Evolutionary conservation across 2,113 vertebrate species (phyloP), one percentile per base, ranked within the genome.

Genomic region (Scopus umbretta): DNA sequence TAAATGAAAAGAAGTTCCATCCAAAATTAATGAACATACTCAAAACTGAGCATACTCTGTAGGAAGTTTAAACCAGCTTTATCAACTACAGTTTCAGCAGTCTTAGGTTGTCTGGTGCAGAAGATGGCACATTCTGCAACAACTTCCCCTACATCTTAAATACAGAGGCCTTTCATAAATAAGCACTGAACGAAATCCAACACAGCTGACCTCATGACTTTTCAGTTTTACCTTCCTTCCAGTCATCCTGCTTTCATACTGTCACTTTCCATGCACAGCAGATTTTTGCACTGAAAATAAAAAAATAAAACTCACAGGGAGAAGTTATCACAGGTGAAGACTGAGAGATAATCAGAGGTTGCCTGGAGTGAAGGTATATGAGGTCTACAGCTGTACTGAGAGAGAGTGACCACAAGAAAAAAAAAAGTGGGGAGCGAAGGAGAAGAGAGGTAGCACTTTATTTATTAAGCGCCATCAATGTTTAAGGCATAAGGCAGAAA

Each of bases 381-480:
- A 91, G 52, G 75, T 80, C 63, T 92, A 52, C 52, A 90, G 67
- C 55, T 78, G 38, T 67, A 80, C 1, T 47, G 52, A 95, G 86
- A 36, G 67, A 42, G 40, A 79, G 42, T 0, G 0, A 68, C n/a
- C 65, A 92, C 16, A 71, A 88, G 29, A 32, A 67, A 62, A 62
- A 55, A n/a, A 78, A 13, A 63, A 22, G 12, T 11, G 16, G 15
- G 30, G 16, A 67, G 14, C 3, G 2, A 79, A 71, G 49, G 29
- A 90, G 52, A 95, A 80, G 42, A 80, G 80, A 86, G 56, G 52
- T 43, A 91, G 72, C 30, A 65, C 34, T 96, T 92, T 61, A 91
- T 81, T 91, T 95, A 89, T 95, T 79, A 94, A 89, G 83, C 86
- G 72, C 13, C 80, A 63, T 94, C 94, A 49, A 56, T 88, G 43